A percentile compares a stretch with the other conserved stretches of the same genome.
Conservation (phyloP, 2,888 invertebrate species). For the Sepiola atlantica region DNA sequence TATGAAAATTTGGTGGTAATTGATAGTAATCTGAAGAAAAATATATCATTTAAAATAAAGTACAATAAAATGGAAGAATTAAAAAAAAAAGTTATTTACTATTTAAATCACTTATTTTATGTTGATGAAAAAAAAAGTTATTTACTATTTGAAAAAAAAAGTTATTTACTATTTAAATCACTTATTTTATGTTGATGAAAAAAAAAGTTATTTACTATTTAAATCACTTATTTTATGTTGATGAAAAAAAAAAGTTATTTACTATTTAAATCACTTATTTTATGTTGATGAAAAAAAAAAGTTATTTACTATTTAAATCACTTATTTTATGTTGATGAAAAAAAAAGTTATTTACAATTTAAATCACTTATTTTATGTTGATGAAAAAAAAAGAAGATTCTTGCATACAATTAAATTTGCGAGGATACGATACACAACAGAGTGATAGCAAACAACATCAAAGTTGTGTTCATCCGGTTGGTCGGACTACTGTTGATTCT, state of each 20-base stretch:
- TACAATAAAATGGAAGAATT: too few relatives aligned
- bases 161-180: too few relatives aligned
- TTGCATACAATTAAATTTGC: neutral
- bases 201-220: neutral
- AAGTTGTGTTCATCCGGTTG: constrained; percentile 24
- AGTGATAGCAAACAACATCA: neutral
- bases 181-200: neutral
- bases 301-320: too few relatives aligned
- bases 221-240: neutral
- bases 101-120: neutral
- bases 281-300: neutral
- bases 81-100: too few relatives aligned
- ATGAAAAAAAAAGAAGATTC: neutral
- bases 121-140: neutral
- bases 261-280: neutral
- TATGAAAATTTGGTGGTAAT: too few relatives aligned
- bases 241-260: neutral
- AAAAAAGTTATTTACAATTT: too few relatives aligned
- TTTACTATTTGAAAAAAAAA: too few relatives aligned
- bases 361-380: neutral
- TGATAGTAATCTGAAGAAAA: too few relatives aligned
- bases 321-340: neutral
- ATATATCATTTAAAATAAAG: too few relatives aligned
- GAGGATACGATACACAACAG: neutral
- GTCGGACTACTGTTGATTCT: constrained; percentile 50